phyloP scores from a whole-genome alignment of 2,113 vertebrate species.

The Echinops telfairi region DNA sequence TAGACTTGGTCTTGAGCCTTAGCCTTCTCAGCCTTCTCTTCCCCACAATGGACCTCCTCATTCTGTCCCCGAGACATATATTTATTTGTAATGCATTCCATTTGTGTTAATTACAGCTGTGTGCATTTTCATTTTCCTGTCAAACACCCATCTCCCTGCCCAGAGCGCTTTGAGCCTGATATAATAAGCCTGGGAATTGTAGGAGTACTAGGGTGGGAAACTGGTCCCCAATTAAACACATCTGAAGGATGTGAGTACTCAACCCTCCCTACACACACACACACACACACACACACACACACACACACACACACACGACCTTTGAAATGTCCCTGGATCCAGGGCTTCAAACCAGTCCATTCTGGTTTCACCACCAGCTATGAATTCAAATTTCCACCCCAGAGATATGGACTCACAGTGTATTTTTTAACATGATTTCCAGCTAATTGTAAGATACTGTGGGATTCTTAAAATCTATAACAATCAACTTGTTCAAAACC shows the following conservation, averaged over 20 bases:
- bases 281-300: not conserved
- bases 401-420: not conserved
- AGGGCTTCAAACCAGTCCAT: not conserved
- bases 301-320: slow-evolving; percentile 4
- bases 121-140: slow-evolving; percentile 54
- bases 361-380: not conserved
- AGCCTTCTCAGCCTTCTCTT: not conserved
- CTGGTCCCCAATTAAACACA: slow-evolving; percentile 41
- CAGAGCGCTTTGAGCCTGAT: slow-evolving; percentile 30
- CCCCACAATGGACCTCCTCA: not conserved
- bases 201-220: slow-evolving; percentile 19
- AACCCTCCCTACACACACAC: not conserved
- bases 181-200: slow-evolving; percentile 46
- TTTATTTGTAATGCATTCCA: slow-evolving; percentile 59
- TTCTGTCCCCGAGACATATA: slow-evolving; percentile 49
- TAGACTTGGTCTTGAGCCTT: slow-evolving; percentile 34
- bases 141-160: not conserved
- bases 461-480: too few relatives aligned
- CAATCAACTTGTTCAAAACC: too few relatives aligned
- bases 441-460: not conserved
- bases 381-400: too few relatives aligned
- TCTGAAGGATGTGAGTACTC: not conserved
- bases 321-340: slow-evolving; percentile 16
- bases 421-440: not conserved
- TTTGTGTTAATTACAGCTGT: slow-evolving; percentile 52